Conservation (phyloP, 2,113 vertebrate genomes). For the Callorhinus ursinus region DNA sequence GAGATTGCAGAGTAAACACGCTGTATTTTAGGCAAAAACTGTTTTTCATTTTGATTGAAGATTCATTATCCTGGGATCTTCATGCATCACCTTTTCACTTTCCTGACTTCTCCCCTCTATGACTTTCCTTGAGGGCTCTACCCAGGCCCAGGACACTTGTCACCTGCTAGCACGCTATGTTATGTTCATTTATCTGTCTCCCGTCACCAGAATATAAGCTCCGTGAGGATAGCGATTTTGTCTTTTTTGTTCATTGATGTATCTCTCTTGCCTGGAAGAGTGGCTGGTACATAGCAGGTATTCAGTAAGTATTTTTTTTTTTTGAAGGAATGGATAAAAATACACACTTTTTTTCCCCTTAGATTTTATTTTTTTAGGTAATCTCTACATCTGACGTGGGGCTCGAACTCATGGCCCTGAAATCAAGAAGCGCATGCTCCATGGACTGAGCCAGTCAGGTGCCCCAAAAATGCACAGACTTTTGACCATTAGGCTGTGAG, state of each 20-base stretch:
- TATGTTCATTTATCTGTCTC: not conserved
- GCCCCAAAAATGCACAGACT: not conserved
- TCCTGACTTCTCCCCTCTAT: not conserved
- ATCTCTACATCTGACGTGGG: not conserved
- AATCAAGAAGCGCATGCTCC: not conserved
- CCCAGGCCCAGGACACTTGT: not conserved
- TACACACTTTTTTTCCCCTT: not conserved
- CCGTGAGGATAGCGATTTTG: not conserved
- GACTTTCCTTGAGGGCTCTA: not conserved
- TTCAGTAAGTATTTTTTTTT: not conserved
- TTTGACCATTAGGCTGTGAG: constrained; percentile 2
- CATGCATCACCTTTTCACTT: not conserved
- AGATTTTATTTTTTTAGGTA: not conserved
- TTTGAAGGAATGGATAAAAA: not conserved
- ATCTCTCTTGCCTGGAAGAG: not conserved
- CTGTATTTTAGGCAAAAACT: not conserved
- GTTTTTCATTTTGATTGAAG: not conserved
- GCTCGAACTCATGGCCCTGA: not conserved
- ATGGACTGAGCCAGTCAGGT: not conserved
- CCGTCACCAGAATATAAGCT: not conserved
- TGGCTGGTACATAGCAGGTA: not conserved
- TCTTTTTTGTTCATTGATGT: not conserved
- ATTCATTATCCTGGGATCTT: not conserved
- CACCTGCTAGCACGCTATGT: not conserved
- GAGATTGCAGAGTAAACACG: not conserved